Percentiles rank a stretch among this genome's conserved stretches.
Evolutionary conservation across 2,888 invertebrate genomes (phyloP).

Genomic region (Melitaea athalia): DNA sequence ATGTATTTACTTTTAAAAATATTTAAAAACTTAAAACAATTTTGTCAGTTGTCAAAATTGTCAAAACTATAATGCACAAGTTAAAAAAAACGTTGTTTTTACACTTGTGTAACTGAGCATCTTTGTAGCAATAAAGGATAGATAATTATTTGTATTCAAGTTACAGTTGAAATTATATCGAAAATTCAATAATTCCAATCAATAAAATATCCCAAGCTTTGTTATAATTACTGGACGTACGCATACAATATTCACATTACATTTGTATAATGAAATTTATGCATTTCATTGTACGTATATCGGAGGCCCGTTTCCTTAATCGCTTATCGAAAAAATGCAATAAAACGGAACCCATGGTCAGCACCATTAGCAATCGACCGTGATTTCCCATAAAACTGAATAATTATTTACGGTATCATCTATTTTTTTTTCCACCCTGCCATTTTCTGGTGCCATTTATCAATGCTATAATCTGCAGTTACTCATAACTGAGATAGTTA

Average conservation of each 20-base stretch:
- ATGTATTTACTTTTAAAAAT: no score
- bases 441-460: conserved; percentile 73
- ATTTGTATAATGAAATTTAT: conserved; percentile 76
- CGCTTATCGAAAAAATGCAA: conserved; percentile 71
- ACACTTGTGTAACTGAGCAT: no score
- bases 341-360: conserved; percentile 59
- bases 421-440: conserved; percentile 58
- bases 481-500: conserved; percentile 71
- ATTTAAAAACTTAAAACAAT: no score
- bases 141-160: no score
- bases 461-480: conserved; percentile 76
- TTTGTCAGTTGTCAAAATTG: no score
- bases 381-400: conserved; percentile 67
- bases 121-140: no score
- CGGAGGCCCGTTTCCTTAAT: conserved; percentile 75
- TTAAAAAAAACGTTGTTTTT: no score
- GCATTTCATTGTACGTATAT: conserved; percentile 72
- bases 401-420: conserved; percentile 66
- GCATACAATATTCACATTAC: conserved; percentile 62
- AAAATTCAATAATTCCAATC: background rate
- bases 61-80: no score
- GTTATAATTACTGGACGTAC: conserved; percentile 40
- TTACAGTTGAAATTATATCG: no score
- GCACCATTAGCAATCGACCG: conserved; percentile 70
- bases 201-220: conserved; percentile 7